phyloP scores from a whole-genome alignment of 2,113 vertebrate species.

The Indicator indicator region DNA sequence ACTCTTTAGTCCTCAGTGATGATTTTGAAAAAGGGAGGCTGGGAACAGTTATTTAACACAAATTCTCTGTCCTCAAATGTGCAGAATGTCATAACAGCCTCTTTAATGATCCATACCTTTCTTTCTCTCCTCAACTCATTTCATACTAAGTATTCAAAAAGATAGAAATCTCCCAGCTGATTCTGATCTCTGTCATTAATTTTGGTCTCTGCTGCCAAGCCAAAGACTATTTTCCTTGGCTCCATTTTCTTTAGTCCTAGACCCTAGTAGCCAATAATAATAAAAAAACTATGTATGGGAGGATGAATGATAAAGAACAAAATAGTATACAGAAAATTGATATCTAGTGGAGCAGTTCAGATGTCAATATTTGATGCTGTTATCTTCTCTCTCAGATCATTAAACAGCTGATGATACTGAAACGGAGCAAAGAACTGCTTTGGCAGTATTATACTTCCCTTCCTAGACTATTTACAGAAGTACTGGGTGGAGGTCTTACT shows the following conservation, averaged over 20 bases:
- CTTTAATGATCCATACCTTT: not conserved
- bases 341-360: conserved; percentile 47
- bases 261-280: not conserved
- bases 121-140: not conserved
- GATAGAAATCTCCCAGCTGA: not conserved
- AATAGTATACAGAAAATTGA: conserved; percentile 49
- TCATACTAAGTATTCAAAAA: not conserved
- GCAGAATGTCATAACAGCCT: not conserved
- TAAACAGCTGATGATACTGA: conserved; percentile 60
- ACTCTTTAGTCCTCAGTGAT: not conserved
- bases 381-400: conserved; percentile 57
- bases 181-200: not conserved
- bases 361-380: conserved; percentile 62
- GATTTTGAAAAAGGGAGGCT: not conserved
- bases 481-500: not conserved
- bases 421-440: conserved; percentile 41
- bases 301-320: not conserved
- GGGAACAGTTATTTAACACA: not conserved
- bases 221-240: not conserved
- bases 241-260: not conserved
- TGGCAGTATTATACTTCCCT: conserved; percentile 19
- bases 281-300: conserved; percentile 6
- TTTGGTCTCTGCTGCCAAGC: not conserved
- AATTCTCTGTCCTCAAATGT: not conserved
- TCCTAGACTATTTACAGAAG: conserved; percentile 30